phyloP scores from a whole-genome alignment of 2,888 invertebrate species.

The Leptinotarsa tumamoca region DNA sequence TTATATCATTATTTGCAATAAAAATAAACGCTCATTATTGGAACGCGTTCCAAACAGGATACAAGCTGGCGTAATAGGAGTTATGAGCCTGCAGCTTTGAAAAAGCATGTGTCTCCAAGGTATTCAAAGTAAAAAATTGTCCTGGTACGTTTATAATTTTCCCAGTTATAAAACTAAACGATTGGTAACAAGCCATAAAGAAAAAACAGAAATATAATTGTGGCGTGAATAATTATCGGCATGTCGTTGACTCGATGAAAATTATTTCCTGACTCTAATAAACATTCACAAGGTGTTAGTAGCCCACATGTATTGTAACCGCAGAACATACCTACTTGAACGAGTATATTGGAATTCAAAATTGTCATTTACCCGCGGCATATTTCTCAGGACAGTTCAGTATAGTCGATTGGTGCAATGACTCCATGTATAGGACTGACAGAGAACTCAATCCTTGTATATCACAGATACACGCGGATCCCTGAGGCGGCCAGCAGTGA shows the following conservation, averaged over 20 bases:
- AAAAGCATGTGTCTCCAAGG: slow-evolving; percentile 19
- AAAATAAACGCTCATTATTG: slow-evolving; percentile 29
- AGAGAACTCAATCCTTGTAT: no score
- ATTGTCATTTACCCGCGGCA: no score
- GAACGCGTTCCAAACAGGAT: slow-evolving; percentile 30
- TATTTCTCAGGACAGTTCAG: no score
- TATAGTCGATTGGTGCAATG: no score
- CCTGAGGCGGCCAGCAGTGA: no score
- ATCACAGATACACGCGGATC: no score
- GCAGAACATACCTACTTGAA: background rate
- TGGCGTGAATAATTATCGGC: slow-evolving; percentile 14
- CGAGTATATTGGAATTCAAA: no score
- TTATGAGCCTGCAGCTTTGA: slow-evolving; percentile 13
- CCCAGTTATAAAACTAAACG: slow-evolving; percentile 12
- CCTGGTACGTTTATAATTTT: slow-evolving; percentile 10
- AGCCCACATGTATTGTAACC: background rate
- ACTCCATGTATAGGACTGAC: no score
- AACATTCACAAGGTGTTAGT: background rate
- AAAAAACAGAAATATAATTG: slow-evolving; percentile 10
- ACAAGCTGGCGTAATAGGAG: slow-evolving; percentile 27
- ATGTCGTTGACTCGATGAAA: slow-evolving; percentile 20
- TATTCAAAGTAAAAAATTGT: slow-evolving; percentile 19
- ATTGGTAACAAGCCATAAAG: slow-evolving; percentile 15
- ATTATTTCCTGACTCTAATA: slow-evolving; percentile 11
- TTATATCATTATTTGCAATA: slow-evolving; percentile 24